Evolutionary conservation across 2,888 invertebrate genomes (phyloP).

Genomic region (Salpingus planirostris): DNA sequence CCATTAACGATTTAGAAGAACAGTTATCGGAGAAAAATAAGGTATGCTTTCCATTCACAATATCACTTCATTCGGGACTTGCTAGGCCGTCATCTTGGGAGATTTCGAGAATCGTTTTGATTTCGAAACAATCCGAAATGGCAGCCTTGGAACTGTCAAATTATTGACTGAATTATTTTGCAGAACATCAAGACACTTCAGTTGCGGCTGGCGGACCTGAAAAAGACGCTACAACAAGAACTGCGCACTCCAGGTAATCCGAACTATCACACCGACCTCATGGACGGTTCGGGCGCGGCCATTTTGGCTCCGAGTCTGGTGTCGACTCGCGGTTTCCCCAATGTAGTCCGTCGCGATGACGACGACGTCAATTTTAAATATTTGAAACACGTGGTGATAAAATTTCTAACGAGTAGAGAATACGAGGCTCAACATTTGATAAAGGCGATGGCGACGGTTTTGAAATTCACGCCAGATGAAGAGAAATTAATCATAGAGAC

Average conservation of each 20-base stretch:
- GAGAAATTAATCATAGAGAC: constrained; percentile 76
- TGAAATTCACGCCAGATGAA: constrained; percentile 79
- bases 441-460: constrained; percentile 74
- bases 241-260: constrained; percentile 48
- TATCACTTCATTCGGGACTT: too few relatives aligned
- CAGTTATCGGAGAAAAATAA: constrained; percentile 57
- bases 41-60: too few relatives aligned
- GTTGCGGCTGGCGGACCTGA: constrained; percentile 80
- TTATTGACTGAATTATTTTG: constrained; percentile 31
- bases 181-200: constrained; percentile 83
- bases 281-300: constrained; percentile 45
- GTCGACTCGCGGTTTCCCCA: constrained; percentile 41
- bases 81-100: not conserved
- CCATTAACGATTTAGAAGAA: constrained; percentile 48
- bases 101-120: too few relatives aligned
- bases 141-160: too few relatives aligned
- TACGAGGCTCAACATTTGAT: constrained; percentile 83
- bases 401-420: constrained; percentile 84
- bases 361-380: constrained; percentile 77
- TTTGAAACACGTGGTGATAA: constrained; percentile 86
- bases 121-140: too few relatives aligned
- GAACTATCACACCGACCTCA: constrained; percentile 47
- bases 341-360: constrained; percentile 38
- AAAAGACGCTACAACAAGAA: constrained; percentile 85
- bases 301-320: constrained; percentile 55